phyloP scores from a whole-genome alignment of 2,888 invertebrate species.

The Lochmaea crataegi region DNA sequence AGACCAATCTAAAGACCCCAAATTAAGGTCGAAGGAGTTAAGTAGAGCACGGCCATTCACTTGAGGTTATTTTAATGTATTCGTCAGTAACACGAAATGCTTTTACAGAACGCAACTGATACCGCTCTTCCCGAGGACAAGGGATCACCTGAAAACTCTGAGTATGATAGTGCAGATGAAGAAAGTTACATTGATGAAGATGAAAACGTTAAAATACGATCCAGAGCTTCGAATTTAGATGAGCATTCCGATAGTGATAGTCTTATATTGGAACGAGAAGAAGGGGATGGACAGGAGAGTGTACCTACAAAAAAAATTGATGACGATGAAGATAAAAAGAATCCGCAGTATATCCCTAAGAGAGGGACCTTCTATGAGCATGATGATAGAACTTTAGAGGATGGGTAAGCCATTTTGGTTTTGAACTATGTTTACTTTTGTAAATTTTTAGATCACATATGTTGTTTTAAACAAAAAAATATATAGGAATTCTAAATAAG shows the following conservation, averaged over 20 bases:
- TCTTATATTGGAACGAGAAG: slow-evolving; percentile 73
- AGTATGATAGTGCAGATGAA: slow-evolving; percentile 62
- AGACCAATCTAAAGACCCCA: slow-evolving; percentile 34
- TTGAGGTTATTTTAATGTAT: slow-evolving; percentile 27
- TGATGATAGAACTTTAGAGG: slow-evolving; percentile 87
- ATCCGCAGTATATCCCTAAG: slow-evolving; percentile 97
- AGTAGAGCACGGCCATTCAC: slow-evolving; percentile 56
- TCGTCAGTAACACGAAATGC: slow-evolving; percentile 44
- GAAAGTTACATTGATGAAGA: slow-evolving; percentile 56
- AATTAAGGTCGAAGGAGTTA: slow-evolving; percentile 60
- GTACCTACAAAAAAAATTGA: slow-evolving; percentile 77
- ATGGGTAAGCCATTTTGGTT: slow-evolving; percentile 66
- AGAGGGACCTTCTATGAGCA: slow-evolving; percentile 97
- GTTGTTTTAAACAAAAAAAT: neutral
- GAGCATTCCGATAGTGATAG: slow-evolving; percentile 68
- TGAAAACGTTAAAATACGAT: slow-evolving; percentile 48
- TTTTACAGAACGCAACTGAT: slow-evolving; percentile 56
- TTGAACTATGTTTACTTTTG: neutral
- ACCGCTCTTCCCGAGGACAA: slow-evolving; percentile 49
- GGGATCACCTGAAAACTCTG: slow-evolving; percentile 58
- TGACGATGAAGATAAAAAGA: slow-evolving; percentile 93
- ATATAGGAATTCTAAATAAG: neutral
- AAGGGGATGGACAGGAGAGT: slow-evolving; percentile 79
- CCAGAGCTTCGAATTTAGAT: slow-evolving; percentile 51
- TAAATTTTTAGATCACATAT: neutral